Evolutionary conservation across 1,140 invertebrate genomes (phyloP).

Genomic region (Sminthurinus signatus): DNA sequence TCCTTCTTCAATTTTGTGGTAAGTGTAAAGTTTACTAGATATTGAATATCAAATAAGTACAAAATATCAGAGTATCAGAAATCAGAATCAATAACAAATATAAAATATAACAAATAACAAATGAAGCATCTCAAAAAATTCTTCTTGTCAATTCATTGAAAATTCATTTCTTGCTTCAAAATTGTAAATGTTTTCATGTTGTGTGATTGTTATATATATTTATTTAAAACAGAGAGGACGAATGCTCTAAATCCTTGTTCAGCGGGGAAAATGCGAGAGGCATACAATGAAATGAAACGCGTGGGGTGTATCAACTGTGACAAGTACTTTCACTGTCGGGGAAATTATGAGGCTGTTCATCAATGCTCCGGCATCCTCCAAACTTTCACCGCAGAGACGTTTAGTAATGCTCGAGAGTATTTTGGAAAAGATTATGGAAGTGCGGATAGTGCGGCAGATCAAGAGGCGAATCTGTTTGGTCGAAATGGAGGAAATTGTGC

Average conservation of each 20-base stretch:
- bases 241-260: slow-evolving; percentile 12
- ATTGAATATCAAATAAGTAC: too few species aligned
- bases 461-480: background rate
- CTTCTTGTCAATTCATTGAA: too few species aligned
- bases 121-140: too few species aligned
- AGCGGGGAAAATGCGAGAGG: background rate
- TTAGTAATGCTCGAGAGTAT: background rate
- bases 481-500: slow-evolving; percentile 4
- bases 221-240: too few species aligned
- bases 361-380: background rate
- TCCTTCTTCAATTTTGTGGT: too few species aligned
- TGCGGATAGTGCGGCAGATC: background rate
- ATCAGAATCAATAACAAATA: too few species aligned
- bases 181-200: too few species aligned
- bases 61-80: too few species aligned
- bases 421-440: background rate
- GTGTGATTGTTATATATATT: too few species aligned
- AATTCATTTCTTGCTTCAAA: too few species aligned
- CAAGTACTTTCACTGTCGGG: slow-evolving; percentile 10
- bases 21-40: too few species aligned
- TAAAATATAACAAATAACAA: too few species aligned
- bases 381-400: background rate
- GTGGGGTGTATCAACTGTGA: slow-evolving; percentile 4
- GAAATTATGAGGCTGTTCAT: slow-evolving; percentile 2
- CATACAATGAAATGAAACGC: background rate